Percentiles rank a stretch among this genome's conserved stretches.
phyloP scores from a whole-genome alignment of 1,140 invertebrate species.

The Philopotamus ludificatus region DNA sequence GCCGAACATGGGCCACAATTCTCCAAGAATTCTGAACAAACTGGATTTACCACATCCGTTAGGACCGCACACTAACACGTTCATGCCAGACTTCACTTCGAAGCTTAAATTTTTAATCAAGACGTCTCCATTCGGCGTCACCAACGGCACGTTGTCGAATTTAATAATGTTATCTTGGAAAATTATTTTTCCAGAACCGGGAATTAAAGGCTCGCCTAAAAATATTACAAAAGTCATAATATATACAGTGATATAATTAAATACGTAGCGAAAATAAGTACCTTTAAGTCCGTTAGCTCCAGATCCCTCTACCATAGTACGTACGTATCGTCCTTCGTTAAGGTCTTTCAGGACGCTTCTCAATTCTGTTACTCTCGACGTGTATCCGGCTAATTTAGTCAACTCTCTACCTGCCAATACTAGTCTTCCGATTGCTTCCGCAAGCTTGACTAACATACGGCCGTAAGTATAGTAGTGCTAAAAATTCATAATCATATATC shows the following conservation, averaged over 20 bases:
- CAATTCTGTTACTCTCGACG: slow-evolving; percentile 88
- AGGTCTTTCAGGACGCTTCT: slow-evolving; percentile 83
- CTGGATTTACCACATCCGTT: slow-evolving; percentile 98
- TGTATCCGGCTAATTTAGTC: slow-evolving; percentile 91
- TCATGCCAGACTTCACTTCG: slow-evolving; percentile 90
- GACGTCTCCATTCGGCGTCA: slow-evolving; percentile 97
- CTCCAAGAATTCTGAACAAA: slow-evolving; percentile 89
- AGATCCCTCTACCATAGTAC: slow-evolving; percentile 78
- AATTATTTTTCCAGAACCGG: slow-evolving; percentile 78
- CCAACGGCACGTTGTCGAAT: slow-evolving; percentile 90
- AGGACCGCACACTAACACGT: slow-evolving; percentile 95
- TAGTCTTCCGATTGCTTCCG: slow-evolving; percentile 92
- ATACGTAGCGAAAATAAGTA: slow-evolving; percentile 18
- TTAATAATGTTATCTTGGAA: slow-evolving; percentile 89
- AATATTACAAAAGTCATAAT: slow-evolving; percentile 13
- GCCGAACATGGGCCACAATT: slow-evolving; percentile 96
- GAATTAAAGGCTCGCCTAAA: slow-evolving; percentile 49
- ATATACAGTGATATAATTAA: slow-evolving; percentile 8
- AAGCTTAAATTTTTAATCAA: slow-evolving; percentile 86
- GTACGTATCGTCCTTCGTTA: slow-evolving; percentile 80
- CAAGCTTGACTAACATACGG: slow-evolving; percentile 94
- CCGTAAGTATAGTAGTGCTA: slow-evolving; percentile 93
- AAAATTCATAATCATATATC: slow-evolving; percentile 15
- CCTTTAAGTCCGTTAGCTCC: slow-evolving; percentile 44
- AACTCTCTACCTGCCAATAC: slow-evolving; percentile 92